phyloP scores from a whole-genome alignment of 2,888 invertebrate species.

The Chorisops tibialis region DNA sequence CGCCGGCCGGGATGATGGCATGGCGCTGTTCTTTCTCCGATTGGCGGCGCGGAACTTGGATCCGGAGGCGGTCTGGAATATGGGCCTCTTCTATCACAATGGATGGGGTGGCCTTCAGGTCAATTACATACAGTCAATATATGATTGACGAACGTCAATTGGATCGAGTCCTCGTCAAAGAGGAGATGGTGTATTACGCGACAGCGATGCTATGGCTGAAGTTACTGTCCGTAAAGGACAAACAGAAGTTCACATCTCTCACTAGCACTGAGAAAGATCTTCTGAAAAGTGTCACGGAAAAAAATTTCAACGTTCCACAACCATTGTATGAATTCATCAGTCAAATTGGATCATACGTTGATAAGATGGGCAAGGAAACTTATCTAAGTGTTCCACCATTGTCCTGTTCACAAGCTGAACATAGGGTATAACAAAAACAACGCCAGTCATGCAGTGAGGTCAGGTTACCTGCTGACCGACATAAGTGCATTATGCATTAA shows the following conservation, averaged over 20 bases:
- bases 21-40: too few relatives aligned
- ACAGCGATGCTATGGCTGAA: neutral
- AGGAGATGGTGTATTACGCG: neutral
- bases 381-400: neutral
- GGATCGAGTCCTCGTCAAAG: neutral
- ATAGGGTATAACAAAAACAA: too few relatives aligned
- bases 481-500: too few relatives aligned
- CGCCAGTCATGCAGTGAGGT: too few relatives aligned
- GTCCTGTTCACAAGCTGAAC: too few relatives aligned
- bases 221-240: neutral
- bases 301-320: neutral
- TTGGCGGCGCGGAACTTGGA: too few relatives aligned
- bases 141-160: neutral
- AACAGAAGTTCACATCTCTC: neutral
- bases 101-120: too few relatives aligned
- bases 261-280: neutral
- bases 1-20: too few relatives aligned
- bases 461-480: too few relatives aligned
- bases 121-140: too few relatives aligned
- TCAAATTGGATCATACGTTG: neutral
- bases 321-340: neutral
- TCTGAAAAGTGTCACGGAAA: neutral
- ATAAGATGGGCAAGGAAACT: slow-evolving; percentile 4
- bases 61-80: too few relatives aligned
- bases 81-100: too few relatives aligned